Evolutionary conservation across 2,888 invertebrate genomes (phyloP), one percentile per base, ranked within the genome.

Genomic region (Yponomeuta plumbellus): DNA sequence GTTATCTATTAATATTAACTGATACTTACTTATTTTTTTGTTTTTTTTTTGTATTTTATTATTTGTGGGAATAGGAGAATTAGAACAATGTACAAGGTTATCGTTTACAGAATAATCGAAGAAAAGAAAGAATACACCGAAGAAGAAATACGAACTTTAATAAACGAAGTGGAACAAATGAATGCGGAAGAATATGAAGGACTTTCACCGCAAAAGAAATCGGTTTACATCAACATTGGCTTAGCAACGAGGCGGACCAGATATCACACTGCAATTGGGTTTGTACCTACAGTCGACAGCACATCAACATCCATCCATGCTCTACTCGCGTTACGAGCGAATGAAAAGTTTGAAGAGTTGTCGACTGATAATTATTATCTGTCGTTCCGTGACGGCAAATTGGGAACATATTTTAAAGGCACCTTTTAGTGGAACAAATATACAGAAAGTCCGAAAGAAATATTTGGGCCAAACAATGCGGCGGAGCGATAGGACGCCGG

Each of bases 141-240:
- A 64, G 65, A 66, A 2, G 89, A 91, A 80, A 86, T 91, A 71
- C 70, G 80, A 63, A 68, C 75, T 3, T 86, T 91, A 17, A 66
- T 88, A 22, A 21, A 71, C 44, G 67, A 72, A 5, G 78, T 88
- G 69, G 84, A 88, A 66, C 75, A 83, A 0, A 89, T 90, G 90
- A 80, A 83, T 52, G 78, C 72, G 11, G 81, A 82, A 20, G 85
- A 90, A 70, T 91, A 79, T 72, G 85, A 85, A 69, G 76, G 74
- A 26, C 72, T 81, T 23, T 69, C 76, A 62, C 70, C 78, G 11
- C 89, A 89, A 70, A 72, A 85, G 58, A 87, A 83, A 74, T 69
- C 79, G 10, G 74, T 90, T 70, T 91, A 88, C 66, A 73, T 88
- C 66, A 68, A 71, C 1, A 69, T 82, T 69, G 90, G 86, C 6